Evolutionary conservation across 2,797 vertebrate genomes (phyloP), one percentile per base, ranked within the genome.

Genomic region (Enteromius paludinosus): DNA sequence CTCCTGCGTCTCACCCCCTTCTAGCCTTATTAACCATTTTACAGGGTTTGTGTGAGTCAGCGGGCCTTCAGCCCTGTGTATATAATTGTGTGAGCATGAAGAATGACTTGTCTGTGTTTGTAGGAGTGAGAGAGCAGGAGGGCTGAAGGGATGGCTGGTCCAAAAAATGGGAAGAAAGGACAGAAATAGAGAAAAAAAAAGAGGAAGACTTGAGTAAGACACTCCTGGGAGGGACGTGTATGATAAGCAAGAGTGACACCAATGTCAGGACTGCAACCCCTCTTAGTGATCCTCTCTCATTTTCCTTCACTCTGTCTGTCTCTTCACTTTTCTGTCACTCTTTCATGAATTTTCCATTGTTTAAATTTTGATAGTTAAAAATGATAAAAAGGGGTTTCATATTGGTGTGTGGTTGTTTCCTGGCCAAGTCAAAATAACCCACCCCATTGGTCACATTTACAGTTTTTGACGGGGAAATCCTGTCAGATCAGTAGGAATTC

Each of bases 171-270:
- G 20, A 71, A 68, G 18, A 62, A 80, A 20, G 68, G 43, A 30
- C 54, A 35, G 38, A 74, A 74, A 82, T 66, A 18, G 45, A 65
- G 45, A 38, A 81, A 28, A 64, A 28, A 64, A 72, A 82, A 74
- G 12, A 28, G 20, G 18, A 23, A 61, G 30, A 81, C 28, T 35
- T 81, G 69, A 81, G 70, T 81, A 65, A 52, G 43, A 74, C 1
- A 2, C 70, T 74, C 43, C 4, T 49, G 8, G 90, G 93, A 93
- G 87, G 90, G 91, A 93, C 90, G 82, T 84, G 82, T 87, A 86
- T 45, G 90, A 93, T 93, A 91, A 94, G 88, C 90, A 87, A 89
- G 90, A 92, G 88, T 91, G 92, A 93, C 92, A 93, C 87, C 91
- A 93, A 93, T 91, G 92, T 92, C 92, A 92, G 41, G 43, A 45